Evolutionary conservation across 1,140 invertebrate species (phyloP).

Genomic region (Pseudomyrmex cubaensis): DNA sequence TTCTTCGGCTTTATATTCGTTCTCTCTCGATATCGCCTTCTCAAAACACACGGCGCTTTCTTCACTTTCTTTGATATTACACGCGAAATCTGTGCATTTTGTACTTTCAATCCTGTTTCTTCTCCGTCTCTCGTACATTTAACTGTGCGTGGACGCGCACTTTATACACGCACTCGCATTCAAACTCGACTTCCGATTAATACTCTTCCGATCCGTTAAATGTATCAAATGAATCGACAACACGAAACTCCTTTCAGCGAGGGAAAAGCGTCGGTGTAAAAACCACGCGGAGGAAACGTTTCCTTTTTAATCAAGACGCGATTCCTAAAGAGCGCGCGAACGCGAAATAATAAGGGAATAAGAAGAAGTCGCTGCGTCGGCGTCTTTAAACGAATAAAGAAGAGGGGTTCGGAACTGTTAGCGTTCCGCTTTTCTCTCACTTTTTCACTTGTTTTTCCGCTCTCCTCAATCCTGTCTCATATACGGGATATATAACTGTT

Average conservation of each 20-base stretch:
- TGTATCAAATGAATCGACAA: constrained; percentile 28
- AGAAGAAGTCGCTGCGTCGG: constrained; percentile 49
- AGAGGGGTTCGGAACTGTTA: constrained; percentile 76
- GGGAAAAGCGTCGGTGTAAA: not conserved
- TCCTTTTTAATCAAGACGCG: constrained; percentile 50
- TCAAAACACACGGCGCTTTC: not conserved
- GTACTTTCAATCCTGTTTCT: too few species aligned
- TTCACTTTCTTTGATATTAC: not conserved
- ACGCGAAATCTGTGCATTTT: not conserved
- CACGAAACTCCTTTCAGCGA: constrained; percentile 34
- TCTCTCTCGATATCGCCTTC: not conserved
- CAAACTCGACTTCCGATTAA: not conserved
- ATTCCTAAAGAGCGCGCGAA: constrained; percentile 45
- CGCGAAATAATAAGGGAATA: not conserved
- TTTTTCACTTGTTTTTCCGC: constrained; percentile 75
- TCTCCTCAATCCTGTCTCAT: constrained; percentile 74
- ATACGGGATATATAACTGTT: constrained; percentile 78
- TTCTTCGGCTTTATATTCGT: constrained; percentile 9
- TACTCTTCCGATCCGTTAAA: not conserved
- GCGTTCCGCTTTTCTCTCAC: constrained; percentile 76
- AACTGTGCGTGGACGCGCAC: too few species aligned
- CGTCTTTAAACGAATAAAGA: constrained; percentile 60
- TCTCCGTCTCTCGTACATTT: not conserved
- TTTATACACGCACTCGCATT: too few species aligned
- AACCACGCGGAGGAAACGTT: constrained; percentile 25